Evolutionary conservation across 1,140 invertebrate genomes (phyloP).

Genomic region (Lanistes nyassanus): DNA sequence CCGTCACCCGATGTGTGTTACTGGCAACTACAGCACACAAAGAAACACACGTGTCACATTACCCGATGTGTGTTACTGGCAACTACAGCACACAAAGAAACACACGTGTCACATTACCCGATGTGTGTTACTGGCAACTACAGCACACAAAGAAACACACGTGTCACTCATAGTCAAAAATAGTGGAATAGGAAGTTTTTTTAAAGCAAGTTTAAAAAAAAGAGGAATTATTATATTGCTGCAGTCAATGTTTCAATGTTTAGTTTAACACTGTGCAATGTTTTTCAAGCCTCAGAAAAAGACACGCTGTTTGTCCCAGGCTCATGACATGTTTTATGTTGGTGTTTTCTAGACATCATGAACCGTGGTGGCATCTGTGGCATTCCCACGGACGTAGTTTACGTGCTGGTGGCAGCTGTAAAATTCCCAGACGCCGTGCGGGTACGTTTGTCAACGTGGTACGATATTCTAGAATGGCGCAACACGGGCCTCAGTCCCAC

Average conservation of each 20-base stretch:
- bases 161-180: too few relatives aligned
- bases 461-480: background rate
- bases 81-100: too few relatives aligned
- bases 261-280: background rate
- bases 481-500: too few relatives aligned
- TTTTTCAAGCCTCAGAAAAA: too few relatives aligned
- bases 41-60: background rate
- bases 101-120: too few relatives aligned
- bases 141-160: too few relatives aligned
- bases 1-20: background rate
- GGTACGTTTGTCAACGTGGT: conserved; percentile 29
- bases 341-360: conserved; percentile 46
- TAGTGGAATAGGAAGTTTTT: too few relatives aligned
- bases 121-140: too few relatives aligned
- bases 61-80: too few relatives aligned
- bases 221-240: background rate
- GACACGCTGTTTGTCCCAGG: too few relatives aligned
- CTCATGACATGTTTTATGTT: background rate
- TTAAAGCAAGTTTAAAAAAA: background rate
- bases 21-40: background rate
- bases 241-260: background rate
- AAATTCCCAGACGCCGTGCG: conserved; percentile 49
- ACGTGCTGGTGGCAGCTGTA: conserved; percentile 47
- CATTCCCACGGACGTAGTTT: conserved; percentile 52
- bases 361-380: conserved; percentile 52